phyloP scores from a whole-genome alignment of 2,113 vertebrate genomes.

The Chaenogobius annularis region DNA sequence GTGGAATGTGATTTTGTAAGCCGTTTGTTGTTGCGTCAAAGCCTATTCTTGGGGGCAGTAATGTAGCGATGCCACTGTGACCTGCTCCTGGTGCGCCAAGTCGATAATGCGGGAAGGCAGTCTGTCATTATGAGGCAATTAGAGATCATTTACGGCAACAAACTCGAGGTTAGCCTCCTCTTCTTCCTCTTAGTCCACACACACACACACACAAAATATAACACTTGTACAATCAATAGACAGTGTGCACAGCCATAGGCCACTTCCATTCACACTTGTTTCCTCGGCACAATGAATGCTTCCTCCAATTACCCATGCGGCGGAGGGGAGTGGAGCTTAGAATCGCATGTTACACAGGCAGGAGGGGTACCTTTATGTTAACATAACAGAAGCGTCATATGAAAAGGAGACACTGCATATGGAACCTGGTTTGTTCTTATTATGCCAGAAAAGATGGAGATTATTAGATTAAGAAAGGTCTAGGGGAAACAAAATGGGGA shows the following conservation, averaged over 20 bases:
- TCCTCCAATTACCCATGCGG: constrained; percentile 32
- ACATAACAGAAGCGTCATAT: neutral
- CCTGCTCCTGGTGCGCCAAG: neutral
- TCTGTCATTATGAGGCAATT: constrained; percentile 73
- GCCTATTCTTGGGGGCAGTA: neutral
- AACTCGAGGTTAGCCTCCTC: constrained; percentile 36
- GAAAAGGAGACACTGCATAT: neutral
- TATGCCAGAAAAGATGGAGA: neutral
- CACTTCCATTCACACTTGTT: constrained; percentile 34
- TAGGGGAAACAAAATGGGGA: too few relatives aligned
- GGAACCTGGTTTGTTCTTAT: neutral
- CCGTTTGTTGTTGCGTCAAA: neutral
- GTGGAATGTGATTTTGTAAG: neutral
- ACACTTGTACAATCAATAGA: constrained; percentile 53
- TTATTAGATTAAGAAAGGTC: neutral
- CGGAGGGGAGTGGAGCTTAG: constrained; percentile 8
- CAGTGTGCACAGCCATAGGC: constrained; percentile 44
- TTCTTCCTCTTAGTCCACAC: constrained; percentile 17
- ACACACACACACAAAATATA: neutral
- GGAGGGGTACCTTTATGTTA: constrained; percentile 17
- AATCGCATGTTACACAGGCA: neutral
- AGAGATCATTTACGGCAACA: constrained; percentile 66
- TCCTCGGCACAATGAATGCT: constrained; percentile 24
- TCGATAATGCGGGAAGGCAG: constrained; percentile 47
- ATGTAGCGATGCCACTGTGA: neutral